These are phyloP conservation scores for Eupithecia exiguata DNA, from an alignment of 2,888 invertebrate species.

Conservation along the genomic window DNA sequence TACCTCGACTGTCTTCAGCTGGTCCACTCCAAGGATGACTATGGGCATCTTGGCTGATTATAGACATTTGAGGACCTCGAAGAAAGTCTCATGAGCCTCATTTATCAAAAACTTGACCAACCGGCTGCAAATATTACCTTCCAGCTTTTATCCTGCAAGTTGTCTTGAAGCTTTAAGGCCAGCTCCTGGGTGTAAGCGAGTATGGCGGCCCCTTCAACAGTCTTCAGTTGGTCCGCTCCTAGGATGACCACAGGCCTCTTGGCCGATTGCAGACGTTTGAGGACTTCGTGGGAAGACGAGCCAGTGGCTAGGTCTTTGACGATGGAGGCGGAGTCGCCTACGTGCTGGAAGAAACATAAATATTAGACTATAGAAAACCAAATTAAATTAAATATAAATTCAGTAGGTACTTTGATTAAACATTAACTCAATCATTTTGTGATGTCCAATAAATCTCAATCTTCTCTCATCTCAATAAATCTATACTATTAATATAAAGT, in stretches of 20 bases:
- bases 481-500: too few relatives aligned
- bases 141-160: slow-evolving; percentile 79
- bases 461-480: too few relatives aligned
- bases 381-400: too few relatives aligned
- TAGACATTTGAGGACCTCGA: too few relatives aligned
- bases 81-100: too few relatives aligned
- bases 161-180: slow-evolving; percentile 84
- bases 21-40: slow-evolving; percentile 95
- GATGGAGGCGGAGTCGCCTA: slow-evolving; percentile 91
- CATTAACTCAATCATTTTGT: too few relatives aligned
- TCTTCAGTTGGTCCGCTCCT: slow-evolving; percentile 92
- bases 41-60: slow-evolving; percentile 94
- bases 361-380: neutral
- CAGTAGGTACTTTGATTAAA: too few relatives aligned
- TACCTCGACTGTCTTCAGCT: slow-evolving; percentile 91
- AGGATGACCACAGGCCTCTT: slow-evolving; percentile 96
- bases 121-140: slow-evolving; percentile 67
- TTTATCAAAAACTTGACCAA: too few relatives aligned
- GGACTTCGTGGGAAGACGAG: slow-evolving; percentile 80
- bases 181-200: slow-evolving; percentile 85
- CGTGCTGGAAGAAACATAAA: slow-evolving; percentile 82
- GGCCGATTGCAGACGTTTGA: slow-evolving; percentile 87
- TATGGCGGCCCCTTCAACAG: slow-evolving; percentile 90
- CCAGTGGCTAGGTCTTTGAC: slow-evolving; percentile 90
- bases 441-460: too few relatives aligned